A percentile compares a stretch with the other conserved stretches of the same genome.
Evolutionary conservation across 2,113 vertebrate genomes (phyloP).

Genomic region (Megatriorchis doriae): DNA sequence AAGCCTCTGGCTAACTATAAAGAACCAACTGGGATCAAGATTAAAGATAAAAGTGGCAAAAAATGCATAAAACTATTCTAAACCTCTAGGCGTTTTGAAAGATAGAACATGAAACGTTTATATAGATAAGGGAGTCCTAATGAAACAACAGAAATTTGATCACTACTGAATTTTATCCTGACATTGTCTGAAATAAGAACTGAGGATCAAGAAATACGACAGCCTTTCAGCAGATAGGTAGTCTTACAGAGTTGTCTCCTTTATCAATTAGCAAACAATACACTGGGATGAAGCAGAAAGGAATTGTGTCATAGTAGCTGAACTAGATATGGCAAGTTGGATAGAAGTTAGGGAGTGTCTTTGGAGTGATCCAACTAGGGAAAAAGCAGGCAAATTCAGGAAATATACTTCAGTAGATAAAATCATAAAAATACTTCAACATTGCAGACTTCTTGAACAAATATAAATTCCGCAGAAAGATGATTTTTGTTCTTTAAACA

Average conservation of each 20-base stretch:
- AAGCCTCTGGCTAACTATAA: constrained; percentile 10
- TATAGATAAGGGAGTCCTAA: constrained; percentile 35
- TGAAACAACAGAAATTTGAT: constrained; percentile 39
- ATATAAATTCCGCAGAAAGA: background rate
- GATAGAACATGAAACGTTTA: constrained; percentile 29
- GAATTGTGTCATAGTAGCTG: background rate
- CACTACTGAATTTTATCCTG: background rate
- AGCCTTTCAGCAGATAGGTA: background rate
- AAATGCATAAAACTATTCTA: constrained; percentile 13
- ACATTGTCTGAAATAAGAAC: background rate
- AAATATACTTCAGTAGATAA: background rate
- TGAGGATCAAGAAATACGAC: background rate
- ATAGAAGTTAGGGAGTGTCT: background rate
- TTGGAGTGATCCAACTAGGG: background rate
- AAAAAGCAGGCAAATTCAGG: background rate
- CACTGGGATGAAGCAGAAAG: background rate
- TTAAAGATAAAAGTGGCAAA: constrained; percentile 16
- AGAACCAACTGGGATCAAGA: constrained; percentile 24
- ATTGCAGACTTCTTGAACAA: background rate
- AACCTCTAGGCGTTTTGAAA: background rate
- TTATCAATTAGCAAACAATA: background rate
- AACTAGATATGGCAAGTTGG: background rate
- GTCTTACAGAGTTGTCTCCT: background rate
- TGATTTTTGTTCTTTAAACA: background rate
- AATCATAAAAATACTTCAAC: background rate